Evolutionary conservation across 2,113 vertebrate genomes (phyloP).

Genomic region (Ammodytes marinus): DNA sequence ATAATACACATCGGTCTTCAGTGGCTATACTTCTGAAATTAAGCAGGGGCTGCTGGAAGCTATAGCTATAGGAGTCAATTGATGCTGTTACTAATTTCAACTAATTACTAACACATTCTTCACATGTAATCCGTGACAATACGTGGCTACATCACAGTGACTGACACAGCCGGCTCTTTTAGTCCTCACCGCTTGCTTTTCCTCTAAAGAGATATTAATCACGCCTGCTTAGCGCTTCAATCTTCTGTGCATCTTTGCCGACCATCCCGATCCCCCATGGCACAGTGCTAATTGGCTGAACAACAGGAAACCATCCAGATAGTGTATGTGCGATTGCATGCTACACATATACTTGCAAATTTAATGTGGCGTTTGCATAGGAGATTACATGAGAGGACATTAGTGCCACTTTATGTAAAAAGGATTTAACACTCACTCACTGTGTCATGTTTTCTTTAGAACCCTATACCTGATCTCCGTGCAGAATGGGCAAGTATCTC

Average conservation of each 20-base stretch:
- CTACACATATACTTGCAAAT: not conserved
- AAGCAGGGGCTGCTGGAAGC: too few relatives aligned
- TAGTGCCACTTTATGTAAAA: not conserved
- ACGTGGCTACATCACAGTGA: not conserved
- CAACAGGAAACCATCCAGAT: constrained; percentile 28
- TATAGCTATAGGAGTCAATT: too few relatives aligned
- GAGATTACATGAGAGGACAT: constrained; percentile 4
- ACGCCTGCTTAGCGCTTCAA: constrained; percentile 16
- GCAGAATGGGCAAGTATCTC: not conserved
- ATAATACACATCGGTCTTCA: too few relatives aligned
- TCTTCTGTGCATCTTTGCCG: constrained; percentile 48
- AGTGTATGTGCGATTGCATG: not conserved
- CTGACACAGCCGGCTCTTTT: not conserved
- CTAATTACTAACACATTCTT: too few relatives aligned
- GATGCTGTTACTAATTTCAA: too few relatives aligned
- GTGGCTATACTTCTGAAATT: too few relatives aligned
- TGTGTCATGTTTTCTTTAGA: constrained; percentile 19
- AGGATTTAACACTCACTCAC: constrained; percentile 7
- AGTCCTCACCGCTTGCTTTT: constrained; percentile 19
- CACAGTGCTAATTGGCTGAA: constrained; percentile 52
- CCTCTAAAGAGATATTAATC: constrained; percentile 17
- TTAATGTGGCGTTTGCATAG: constrained; percentile 18
- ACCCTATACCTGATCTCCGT: not conserved
- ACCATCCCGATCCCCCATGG: constrained; percentile 38
- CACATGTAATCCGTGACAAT: not conserved